These are phyloP conservation scores for Rhipidura dahli DNA, from an alignment of 2,113 vertebrate species.

Conservation along the genomic window DNA sequence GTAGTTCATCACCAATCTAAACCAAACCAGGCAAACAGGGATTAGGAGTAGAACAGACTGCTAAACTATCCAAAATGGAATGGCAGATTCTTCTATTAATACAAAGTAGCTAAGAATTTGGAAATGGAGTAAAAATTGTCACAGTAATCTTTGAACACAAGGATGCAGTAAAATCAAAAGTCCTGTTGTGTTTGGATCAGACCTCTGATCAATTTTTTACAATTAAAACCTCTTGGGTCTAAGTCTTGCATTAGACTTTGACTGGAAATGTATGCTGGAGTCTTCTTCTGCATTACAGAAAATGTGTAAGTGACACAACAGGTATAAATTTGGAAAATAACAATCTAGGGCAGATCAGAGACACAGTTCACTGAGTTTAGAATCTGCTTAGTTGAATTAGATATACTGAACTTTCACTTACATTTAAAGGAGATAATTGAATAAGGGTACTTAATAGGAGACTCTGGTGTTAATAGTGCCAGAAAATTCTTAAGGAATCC, in stretches of 20 bases:
- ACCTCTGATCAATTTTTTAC: neutral
- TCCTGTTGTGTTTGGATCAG: neutral
- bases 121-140: neutral
- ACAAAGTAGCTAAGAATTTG: neutral
- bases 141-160: neutral
- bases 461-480: neutral
- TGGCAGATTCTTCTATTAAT: neutral
- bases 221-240: neutral
- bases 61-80: neutral
- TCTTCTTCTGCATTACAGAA: neutral
- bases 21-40: neutral
- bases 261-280: neutral
- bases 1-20: neutral
- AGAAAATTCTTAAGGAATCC: neutral
- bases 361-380: neutral
- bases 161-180: neutral
- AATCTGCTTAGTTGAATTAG: neutral
- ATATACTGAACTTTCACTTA: neutral
- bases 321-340: neutral
- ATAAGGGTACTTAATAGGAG: neutral
- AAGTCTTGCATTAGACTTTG: neutral
- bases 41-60: neutral
- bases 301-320: neutral
- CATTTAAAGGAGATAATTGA: neutral
- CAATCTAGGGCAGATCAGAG: neutral